Percentiles rank a stretch among this genome's conserved stretches.
phyloP scores from a whole-genome alignment of 2,888 invertebrate genomes.

The Cataglyphis altisquamis region DNA sequence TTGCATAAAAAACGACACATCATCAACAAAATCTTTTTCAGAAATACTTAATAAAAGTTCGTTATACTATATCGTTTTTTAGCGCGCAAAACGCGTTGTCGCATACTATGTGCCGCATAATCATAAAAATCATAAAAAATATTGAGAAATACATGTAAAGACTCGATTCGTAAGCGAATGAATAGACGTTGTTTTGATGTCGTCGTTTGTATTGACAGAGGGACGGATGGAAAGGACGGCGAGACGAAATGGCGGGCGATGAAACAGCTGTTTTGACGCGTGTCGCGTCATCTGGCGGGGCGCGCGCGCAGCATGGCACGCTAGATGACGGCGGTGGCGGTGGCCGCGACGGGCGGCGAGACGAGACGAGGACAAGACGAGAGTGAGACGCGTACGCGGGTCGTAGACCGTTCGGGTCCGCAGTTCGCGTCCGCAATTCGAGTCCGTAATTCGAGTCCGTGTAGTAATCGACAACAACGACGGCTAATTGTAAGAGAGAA shows the following conservation, averaged over 20 bases:
- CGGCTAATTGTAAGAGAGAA: conserved; percentile 30
- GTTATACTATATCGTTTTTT: neutral
- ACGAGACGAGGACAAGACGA: conserved; percentile 25
- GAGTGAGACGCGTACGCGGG: conserved; percentile 50
- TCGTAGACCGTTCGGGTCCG: conserved; percentile 57
- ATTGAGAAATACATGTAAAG: neutral
- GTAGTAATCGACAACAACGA: conserved; percentile 35
- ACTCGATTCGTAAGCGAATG: neutral
- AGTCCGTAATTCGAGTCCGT: conserved; percentile 46
- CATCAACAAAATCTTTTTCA: neutral
- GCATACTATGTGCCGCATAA: too few species aligned
- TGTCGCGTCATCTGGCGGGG: conserved; percentile 72
- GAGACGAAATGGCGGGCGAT: conserved; percentile 61
- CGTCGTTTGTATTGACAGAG: neutral
- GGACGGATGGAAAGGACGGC: neutral
- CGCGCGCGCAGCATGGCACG: conserved; percentile 69
- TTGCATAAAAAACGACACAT: neutral
- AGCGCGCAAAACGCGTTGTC: neutral
- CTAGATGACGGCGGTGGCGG: conserved; percentile 57
- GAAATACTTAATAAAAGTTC: too few species aligned
- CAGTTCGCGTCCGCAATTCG: conserved; percentile 47
- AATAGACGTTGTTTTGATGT: neutral
- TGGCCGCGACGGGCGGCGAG: conserved; percentile 10
- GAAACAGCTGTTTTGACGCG: conserved; percentile 73
- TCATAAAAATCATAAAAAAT: neutral